Percentiles rank a stretch among this genome's conserved stretches.
Evolutionary conservation across 2,888 invertebrate species (phyloP).

Genomic region (Chrysolina haemoptera): DNA sequence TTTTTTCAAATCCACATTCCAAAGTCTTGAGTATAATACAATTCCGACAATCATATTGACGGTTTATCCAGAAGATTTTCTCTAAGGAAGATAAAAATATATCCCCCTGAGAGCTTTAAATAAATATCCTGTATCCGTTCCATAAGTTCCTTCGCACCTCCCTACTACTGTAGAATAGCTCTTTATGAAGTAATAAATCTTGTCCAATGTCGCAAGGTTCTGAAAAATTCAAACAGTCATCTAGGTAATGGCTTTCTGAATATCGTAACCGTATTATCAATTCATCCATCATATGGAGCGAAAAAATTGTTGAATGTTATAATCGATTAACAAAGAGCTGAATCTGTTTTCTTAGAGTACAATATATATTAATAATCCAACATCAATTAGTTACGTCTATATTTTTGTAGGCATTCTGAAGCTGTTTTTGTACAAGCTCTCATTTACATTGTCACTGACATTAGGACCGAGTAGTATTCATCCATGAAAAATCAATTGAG

Average conservation of each 20-base stretch:
- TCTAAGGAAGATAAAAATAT: neutral
- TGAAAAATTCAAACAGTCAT: slow-evolving; percentile 21
- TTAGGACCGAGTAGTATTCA: no score
- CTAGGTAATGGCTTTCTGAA: neutral
- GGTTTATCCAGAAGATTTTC: neutral
- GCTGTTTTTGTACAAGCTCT: no score
- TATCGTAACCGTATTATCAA: neutral
- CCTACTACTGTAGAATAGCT: slow-evolving; percentile 30
- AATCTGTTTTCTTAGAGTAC: no score
- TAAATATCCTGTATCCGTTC: slow-evolving; percentile 34
- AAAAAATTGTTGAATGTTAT: neutral
- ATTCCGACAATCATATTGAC: neutral
- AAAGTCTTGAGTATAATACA: neutral
- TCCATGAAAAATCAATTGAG: no score
- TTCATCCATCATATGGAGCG: neutral
- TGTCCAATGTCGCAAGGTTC: slow-evolving; percentile 16
- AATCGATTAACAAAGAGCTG: no score
- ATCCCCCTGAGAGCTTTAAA: neutral
- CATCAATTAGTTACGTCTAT: no score
- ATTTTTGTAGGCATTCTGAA: no score
- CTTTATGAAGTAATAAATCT: slow-evolving; percentile 36
- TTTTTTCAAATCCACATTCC: no score
- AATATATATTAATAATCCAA: no score
- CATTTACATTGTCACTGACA: no score
- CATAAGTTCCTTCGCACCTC: slow-evolving; percentile 32